A percentile compares a stretch with the other conserved stretches of the same genome.
Conservation (phyloP, 2,113 vertebrate genomes). For the Alaudala cheleensis region DNA sequence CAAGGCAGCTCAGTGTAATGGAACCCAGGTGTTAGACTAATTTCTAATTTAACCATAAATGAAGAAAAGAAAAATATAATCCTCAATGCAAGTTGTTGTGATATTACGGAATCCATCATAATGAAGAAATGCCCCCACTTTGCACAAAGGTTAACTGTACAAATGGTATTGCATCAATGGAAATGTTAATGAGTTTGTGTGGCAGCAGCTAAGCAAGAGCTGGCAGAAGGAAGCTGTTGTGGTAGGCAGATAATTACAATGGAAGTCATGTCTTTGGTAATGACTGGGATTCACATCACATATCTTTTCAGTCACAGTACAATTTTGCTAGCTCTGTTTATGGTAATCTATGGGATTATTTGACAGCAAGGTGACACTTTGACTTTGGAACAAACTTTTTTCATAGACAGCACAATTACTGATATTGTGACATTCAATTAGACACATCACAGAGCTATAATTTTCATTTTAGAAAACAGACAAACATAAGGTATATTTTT, state of each 20-base stretch:
- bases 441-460: neutral
- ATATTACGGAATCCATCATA: slow-evolving; percentile 68
- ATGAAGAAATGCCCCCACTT: slow-evolving; percentile 65
- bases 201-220: slow-evolving; percentile 56
- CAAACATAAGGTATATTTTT: slow-evolving; percentile 22
- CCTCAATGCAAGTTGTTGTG: slow-evolving; percentile 55
- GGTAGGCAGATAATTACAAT: slow-evolving; percentile 69
- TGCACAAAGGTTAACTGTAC: slow-evolving; percentile 67
- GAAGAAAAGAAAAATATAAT: slow-evolving; percentile 72
- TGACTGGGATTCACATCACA: slow-evolving; percentile 72
- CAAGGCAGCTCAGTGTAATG: slow-evolving; percentile 47
- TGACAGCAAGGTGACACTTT: slow-evolving; percentile 77
- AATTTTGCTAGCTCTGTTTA: slow-evolving; percentile 69
- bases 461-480: slow-evolving; percentile 44
- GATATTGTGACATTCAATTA: slow-evolving; percentile 65
- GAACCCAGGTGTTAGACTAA: slow-evolving; percentile 71
- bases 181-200: slow-evolving; percentile 72
- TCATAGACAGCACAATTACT: slow-evolving; percentile 67
- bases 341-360: slow-evolving; percentile 74
- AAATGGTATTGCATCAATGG: slow-evolving; percentile 35
- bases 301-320: slow-evolving; percentile 65
- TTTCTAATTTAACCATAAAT: slow-evolving; percentile 73
- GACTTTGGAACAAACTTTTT: slow-evolving; percentile 73
- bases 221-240: slow-evolving; percentile 45
- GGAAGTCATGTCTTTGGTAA: slow-evolving; percentile 70